Evolutionary conservation across 2,888 invertebrate genomes (phyloP).

Genomic region (Altica lythri): DNA sequence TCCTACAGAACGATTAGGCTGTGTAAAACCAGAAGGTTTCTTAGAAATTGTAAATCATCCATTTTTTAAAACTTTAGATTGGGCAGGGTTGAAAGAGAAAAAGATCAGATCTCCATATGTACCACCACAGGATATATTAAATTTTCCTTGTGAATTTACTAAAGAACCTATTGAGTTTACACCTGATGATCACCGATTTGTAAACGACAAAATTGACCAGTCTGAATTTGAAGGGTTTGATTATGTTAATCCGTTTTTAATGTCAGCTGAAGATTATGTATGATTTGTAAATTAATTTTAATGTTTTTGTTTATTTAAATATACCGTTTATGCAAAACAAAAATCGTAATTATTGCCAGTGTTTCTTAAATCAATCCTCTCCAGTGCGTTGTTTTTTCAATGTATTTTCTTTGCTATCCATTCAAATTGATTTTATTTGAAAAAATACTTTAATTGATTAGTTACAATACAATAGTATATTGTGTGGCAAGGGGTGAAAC

Average conservation of each 20-base stretch:
- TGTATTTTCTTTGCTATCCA: too few species aligned
- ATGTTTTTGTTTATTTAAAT: too few species aligned
- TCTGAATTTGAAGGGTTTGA: slow-evolving; percentile 99
- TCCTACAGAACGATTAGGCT: slow-evolving; percentile 93
- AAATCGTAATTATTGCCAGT: too few species aligned
- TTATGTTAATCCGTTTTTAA: slow-evolving; percentile 94
- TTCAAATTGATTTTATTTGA: too few species aligned
- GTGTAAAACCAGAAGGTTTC: slow-evolving; percentile 87
- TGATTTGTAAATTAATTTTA: too few species aligned
- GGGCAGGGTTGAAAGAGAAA: slow-evolving; percentile 97
- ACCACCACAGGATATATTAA: slow-evolving; percentile 97
- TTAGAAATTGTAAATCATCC: slow-evolving; percentile 93
- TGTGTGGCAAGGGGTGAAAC: too few species aligned
- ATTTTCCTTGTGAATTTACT: slow-evolving; percentile 99
- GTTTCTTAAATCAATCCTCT: too few species aligned
- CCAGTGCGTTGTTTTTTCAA: too few species aligned
- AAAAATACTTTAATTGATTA: too few species aligned
- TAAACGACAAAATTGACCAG: slow-evolving; percentile 97
- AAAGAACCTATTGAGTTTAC: slow-evolving; percentile 97
- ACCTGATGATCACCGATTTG: slow-evolving; percentile 95
- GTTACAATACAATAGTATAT: too few species aligned
- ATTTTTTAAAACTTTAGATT: slow-evolving; percentile 98
- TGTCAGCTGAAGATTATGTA: too few species aligned
- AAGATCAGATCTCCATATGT: slow-evolving; percentile 98
- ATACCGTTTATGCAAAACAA: too few species aligned